A percentile compares a stretch with the other conserved stretches of the same genome.
Evolutionary conservation across 2,113 vertebrate species (phyloP).

Genomic region (cat (Felis catus)): DNA sequence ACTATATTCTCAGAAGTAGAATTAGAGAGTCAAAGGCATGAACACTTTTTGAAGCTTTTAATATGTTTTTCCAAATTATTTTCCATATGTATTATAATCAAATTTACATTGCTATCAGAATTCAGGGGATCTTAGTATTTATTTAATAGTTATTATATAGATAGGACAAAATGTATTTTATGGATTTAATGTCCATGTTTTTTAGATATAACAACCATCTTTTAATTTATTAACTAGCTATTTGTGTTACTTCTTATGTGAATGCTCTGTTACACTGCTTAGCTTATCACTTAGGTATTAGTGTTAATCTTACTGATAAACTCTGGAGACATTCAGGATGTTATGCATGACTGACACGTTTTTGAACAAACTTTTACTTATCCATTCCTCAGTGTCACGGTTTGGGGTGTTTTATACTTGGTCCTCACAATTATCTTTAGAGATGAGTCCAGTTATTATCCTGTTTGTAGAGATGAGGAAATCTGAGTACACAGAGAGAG

Average conservation of each 20-base stretch:
- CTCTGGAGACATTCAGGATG: not conserved
- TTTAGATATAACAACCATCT: not conserved
- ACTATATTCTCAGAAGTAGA: not conserved
- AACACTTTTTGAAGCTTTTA: not conserved
- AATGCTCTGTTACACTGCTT: not conserved
- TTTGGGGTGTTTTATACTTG: not conserved
- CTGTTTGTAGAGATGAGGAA: not conserved
- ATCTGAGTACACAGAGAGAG: not conserved
- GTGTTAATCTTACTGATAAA: conserved; percentile 1
- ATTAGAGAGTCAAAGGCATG: not conserved
- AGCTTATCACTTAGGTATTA: not conserved
- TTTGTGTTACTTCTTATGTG: not conserved
- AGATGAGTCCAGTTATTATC: not conserved
- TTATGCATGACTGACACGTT: not conserved
- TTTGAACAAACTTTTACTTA: not conserved
- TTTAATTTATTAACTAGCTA: not conserved
- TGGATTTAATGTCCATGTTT: not conserved
- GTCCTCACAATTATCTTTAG: not conserved
- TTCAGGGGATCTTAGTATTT: not conserved
- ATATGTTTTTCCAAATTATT: not conserved
- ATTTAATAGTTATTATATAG: not conserved
- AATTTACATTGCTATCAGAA: not conserved
- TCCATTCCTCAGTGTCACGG: not conserved
- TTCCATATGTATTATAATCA: not conserved
- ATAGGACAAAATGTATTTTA: not conserved